phyloP scores from a whole-genome alignment of 2,113 vertebrate species.

The Oryzias celebensis region DNA sequence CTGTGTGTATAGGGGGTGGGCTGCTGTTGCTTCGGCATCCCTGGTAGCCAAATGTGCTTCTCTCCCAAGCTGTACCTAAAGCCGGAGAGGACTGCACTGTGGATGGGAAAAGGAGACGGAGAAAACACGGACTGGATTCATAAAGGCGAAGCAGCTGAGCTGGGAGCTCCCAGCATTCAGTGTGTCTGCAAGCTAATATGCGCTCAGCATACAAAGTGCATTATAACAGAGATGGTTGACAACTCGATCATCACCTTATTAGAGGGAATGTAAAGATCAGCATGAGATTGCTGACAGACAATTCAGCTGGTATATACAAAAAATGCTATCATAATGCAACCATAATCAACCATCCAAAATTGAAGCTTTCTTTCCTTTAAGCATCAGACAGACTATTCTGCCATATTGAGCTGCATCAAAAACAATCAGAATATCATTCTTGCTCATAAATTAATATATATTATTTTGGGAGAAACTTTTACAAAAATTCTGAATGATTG shows the following conservation, averaged over 20 bases:
- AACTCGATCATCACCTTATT: constrained; percentile 42
- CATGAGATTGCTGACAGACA: no score
- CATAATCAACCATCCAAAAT: no score
- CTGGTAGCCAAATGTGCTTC: constrained; percentile 77
- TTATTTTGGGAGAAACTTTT: constrained; percentile 15
- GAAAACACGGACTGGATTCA: constrained; percentile 68
- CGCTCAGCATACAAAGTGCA: constrained; percentile 49
- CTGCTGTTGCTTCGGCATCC: constrained; percentile 72
- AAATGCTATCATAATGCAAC: no score
- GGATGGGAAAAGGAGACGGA: constrained; percentile 61
- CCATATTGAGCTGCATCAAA: no score
- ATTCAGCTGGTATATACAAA: no score
- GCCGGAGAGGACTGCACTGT: constrained; percentile 77
- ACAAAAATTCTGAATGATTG: no score
- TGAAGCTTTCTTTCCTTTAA: no score
- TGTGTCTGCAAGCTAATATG: constrained; percentile 32
- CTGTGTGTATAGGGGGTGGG: constrained; percentile 64
- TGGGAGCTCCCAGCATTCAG: constrained; percentile 33
- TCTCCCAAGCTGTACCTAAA: constrained; percentile 83
- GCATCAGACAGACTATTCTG: no score
- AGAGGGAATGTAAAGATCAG: constrained; percentile 34
- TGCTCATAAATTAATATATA: no score
- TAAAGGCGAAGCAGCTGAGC: constrained; percentile 37
- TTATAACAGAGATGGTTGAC: constrained; percentile 9
- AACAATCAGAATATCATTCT: no score